Conservation (phyloP, 2,888 invertebrate genomes). For the Phorcus lineatus region DNA sequence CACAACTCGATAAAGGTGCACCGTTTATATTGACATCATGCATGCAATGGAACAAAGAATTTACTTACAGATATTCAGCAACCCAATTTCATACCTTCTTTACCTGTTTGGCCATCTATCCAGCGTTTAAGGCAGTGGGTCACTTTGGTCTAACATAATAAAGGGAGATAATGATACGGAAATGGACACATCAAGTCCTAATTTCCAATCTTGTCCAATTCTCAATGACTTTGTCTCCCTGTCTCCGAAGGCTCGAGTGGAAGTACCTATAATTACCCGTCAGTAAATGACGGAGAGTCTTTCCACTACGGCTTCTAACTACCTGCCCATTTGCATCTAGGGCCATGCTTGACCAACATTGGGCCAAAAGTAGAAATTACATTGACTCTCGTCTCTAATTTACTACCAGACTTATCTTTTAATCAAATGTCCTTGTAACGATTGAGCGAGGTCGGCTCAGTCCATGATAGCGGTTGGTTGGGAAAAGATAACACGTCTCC, state of each 20-base stretch:
- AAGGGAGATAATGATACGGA: not conserved
- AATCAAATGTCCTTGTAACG: slow-evolving; percentile 9
- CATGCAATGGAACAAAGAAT: too few relatives aligned
- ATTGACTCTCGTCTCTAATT: not conserved
- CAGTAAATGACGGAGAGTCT: not conserved
- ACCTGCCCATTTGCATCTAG: not conserved
- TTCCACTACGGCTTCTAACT: not conserved
- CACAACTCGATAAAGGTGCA: too few relatives aligned
- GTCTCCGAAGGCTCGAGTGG: not conserved
- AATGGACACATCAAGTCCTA: slow-evolving; percentile 1
- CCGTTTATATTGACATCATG: too few relatives aligned
- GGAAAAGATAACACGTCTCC: not conserved
- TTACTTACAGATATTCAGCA: too few relatives aligned
- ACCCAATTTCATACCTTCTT: too few relatives aligned
- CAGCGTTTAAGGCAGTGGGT: too few relatives aligned
- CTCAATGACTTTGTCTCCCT: not conserved
- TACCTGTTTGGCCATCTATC: too few relatives aligned
- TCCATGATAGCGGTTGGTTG: not conserved
- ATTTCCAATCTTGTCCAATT: not conserved
- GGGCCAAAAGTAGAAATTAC: not conserved
- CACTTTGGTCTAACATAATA: too few relatives aligned
- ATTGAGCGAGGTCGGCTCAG: not conserved
- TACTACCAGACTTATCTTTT: slow-evolving; percentile 9
- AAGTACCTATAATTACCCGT: not conserved
- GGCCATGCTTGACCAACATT: not conserved